Evolutionary conservation across 2,888 invertebrate species (phyloP), one percentile per base, ranked within the genome.

Genomic region (Drosophila borborema): DNA sequence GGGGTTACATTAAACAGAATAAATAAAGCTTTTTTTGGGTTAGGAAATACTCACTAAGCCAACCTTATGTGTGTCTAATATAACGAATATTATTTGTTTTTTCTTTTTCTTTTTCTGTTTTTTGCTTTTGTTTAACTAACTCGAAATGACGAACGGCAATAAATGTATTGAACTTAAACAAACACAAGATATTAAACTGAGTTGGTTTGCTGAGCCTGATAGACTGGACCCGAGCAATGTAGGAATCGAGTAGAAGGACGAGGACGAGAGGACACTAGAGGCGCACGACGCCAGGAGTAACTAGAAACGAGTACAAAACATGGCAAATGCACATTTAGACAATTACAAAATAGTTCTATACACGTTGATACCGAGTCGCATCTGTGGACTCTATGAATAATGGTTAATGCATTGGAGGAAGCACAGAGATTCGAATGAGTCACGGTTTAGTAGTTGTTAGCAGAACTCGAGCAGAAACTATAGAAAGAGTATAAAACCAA

Each of bases 221-320:
- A 45, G 75, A 60, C 48, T 72, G 68, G 62, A 64, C 77, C 81
- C 74, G 72, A 74, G 70, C 74, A 74, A 76, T 80, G 80, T 72
- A 64, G 73, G 70, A 81, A 75, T 72, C 78, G 64, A 86, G 81
- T 75, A 67, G 74, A 81, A 84, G 74, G 68, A 72, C 66, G 76
- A 72, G 67, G 56, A 76, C 77, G 59, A 64, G 62, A 46, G 73
- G 59, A 66, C 69, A 51, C 83, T 91, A 91, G 71, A 90, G 81
- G 83, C 91, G 91, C 79, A 91, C 91, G 77, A 91, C 89, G 80
- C 91, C 91, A 68, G 91, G 90, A 60, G 91, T 91, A 90, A 91
- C 91, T 91, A 90, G 78, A 91, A 88, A 88, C 85, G 77, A 87
- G 81, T 89, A 87, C 72, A 87, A 81, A 86, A 75, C 66, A 82